These are phyloP conservation scores for Sparus aurata DNA, from an alignment of 2,797 vertebrate genomes.

Conservation along the genomic window DNA sequence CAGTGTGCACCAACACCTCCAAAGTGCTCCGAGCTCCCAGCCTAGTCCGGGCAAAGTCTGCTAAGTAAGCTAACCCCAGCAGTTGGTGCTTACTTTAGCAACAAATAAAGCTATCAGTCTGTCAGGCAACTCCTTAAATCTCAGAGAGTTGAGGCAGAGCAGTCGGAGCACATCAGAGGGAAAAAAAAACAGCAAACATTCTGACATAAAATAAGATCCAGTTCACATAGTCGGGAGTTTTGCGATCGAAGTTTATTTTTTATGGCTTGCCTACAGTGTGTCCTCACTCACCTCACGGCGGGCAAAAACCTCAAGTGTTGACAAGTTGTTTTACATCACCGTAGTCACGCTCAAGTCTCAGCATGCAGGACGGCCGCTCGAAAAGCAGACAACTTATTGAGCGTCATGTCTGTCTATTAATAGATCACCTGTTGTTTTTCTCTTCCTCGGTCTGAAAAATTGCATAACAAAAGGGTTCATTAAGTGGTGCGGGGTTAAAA, in stretches of 20 bases:
- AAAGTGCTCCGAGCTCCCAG: too few species aligned
- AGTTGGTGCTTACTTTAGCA: too few species aligned
- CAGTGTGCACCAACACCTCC: too few species aligned
- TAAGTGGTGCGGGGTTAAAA: background rate
- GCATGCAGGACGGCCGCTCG: background rate
- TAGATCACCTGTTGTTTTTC: slow-evolving; percentile 16
- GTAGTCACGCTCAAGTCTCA: background rate
- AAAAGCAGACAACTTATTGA: background rate
- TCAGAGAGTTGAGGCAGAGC: too few species aligned
- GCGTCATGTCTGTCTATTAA: slow-evolving; percentile 10
- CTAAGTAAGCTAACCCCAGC: too few species aligned
- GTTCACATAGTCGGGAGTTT: too few species aligned
- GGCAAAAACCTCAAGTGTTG: background rate
- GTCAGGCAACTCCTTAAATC: too few species aligned
- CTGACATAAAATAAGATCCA: too few species aligned
- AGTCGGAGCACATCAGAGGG: too few species aligned
- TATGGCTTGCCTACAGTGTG: background rate
- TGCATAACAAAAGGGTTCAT: slow-evolving; percentile 21
- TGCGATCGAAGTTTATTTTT: background rate
- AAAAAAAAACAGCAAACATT: too few species aligned
- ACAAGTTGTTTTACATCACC: background rate
- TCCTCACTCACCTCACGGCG: background rate
- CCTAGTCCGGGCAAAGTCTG: too few species aligned
- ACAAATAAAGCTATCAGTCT: too few species aligned
- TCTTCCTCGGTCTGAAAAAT: background rate